Evolutionary conservation across 2,888 invertebrate species (phyloP).

Genomic region (Dicycla oo): DNA sequence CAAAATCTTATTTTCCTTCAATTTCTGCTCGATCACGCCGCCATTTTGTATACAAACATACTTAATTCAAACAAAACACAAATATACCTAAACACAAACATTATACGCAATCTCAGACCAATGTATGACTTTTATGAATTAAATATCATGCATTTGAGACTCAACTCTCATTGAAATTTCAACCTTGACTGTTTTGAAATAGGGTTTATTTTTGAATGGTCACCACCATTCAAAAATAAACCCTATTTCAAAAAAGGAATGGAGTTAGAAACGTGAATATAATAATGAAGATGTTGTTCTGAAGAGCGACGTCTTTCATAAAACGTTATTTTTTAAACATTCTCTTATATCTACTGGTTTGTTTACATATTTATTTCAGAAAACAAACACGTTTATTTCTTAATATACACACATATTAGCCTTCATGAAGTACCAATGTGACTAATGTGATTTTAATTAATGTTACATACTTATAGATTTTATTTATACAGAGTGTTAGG

Average conservation of each 20-base stretch:
- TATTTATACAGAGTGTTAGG: too few relatives aligned
- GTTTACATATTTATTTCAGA: neutral
- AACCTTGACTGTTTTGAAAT: rapidly evolving
- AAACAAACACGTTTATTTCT: too few relatives aligned
- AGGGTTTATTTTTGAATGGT: constrained; percentile 17
- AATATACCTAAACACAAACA: constrained; percentile 52
- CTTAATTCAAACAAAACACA: constrained; percentile 53
- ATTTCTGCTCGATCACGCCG: constrained; percentile 16
- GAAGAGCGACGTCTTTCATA: constrained; percentile 21
- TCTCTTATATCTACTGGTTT: neutral
- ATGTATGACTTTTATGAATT: constrained; percentile 59
- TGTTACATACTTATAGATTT: too few relatives aligned
- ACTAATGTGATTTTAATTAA: too few relatives aligned
- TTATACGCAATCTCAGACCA: constrained; percentile 50
- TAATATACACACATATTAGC: too few relatives aligned
- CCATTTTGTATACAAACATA: constrained; percentile 38
- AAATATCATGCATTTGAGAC: constrained; percentile 47
- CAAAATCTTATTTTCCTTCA: constrained; percentile 22
- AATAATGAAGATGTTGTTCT: constrained; percentile 40
- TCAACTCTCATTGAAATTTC: neutral
- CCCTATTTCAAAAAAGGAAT: too few relatives aligned
- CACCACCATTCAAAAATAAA: too few relatives aligned
- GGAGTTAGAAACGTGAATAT: constrained; percentile 42
- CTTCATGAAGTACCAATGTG: too few relatives aligned
- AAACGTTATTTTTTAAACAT: constrained; percentile 5